Evolutionary conservation across 2,888 invertebrate genomes (phyloP), one percentile per base, ranked within the genome.

Genomic region (Stenichneumon culpator): DNA sequence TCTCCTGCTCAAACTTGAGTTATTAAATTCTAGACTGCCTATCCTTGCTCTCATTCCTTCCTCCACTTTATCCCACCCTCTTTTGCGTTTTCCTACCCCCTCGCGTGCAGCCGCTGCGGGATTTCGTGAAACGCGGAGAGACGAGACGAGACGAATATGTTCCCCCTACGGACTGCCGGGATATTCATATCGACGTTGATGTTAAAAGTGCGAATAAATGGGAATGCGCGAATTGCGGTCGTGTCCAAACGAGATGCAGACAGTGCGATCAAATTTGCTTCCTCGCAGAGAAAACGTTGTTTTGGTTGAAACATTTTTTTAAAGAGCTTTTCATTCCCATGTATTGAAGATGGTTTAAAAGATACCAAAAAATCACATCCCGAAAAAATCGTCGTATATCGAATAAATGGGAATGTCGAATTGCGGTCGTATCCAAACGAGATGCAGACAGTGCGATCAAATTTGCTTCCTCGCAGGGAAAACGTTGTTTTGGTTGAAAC

Each of bases 11-110:
- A 70, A 87, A 87, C 86, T 89, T 86, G 86, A 87, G 87, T 89
- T 89, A 89, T 90, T 89, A 89, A 89, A 89, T 89, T 88, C 83
- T 83, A 65, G 78, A 63, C 68, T 52, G 72, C 9, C 77, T 50
- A 39, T 63, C 52, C 67, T 25, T 47, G 50, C 70, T 36, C 36
- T 52, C 50, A 11, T 28, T 73, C 73, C 57, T 44, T 67, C 75
- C 74, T 78, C 65, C 69, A 67, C 83, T 65, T 77, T 54, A 25
- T 83, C 63, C 57, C 25, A 50, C 52, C 50, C 52, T 44, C 36
- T 68, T 60, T 28, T 7, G 36, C 73, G 65, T 68, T 44, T 47
- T 57, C 36, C n/a, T 25, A 22, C 9, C 54, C 60, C 25, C 65
- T 25, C 28, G 19, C 69, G 32, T 14, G 54, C 60, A 16, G 54